A percentile compares a stretch with the other conserved stretches of the same genome.
Evolutionary conservation across 2,888 invertebrate species (phyloP).

Genomic region (Euzophera pinguis): DNA sequence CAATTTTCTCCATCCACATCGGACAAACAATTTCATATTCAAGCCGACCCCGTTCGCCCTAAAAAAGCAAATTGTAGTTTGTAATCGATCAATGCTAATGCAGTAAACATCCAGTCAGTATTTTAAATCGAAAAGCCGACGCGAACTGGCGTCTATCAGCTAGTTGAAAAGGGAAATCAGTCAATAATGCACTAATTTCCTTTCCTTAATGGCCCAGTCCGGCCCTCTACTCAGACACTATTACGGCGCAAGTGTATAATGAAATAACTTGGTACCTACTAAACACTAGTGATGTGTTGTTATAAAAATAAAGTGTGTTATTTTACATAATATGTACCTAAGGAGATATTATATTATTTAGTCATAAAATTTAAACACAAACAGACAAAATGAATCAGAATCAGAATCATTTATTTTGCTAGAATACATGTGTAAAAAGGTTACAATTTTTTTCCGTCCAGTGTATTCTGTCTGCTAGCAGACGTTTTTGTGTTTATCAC

Average conservation of each 20-base stretch:
- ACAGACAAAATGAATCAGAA: too few relatives aligned
- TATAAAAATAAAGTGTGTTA: too few relatives aligned
- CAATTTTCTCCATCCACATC: neutral
- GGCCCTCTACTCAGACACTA: constrained; percentile 55
- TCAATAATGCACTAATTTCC: constrained; percentile 80
- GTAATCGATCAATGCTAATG: constrained; percentile 46
- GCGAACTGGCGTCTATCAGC: constrained; percentile 55
- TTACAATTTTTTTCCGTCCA: too few relatives aligned
- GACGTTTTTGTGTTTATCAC: too few relatives aligned
- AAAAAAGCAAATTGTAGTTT: constrained; percentile 15
- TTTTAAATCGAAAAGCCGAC: constrained; percentile 63
- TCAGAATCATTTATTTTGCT: too few relatives aligned
- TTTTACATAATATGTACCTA: too few relatives aligned
- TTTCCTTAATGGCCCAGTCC: constrained; percentile 70
- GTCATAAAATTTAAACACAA: too few relatives aligned
- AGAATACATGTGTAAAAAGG: too few relatives aligned
- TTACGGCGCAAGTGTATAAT: constrained; percentile 33
- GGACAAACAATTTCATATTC: neutral
- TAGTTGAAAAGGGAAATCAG: constrained; percentile 77
- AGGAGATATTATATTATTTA: too few relatives aligned
- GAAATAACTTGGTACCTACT: constrained; percentile 11
- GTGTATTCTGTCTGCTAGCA: too few relatives aligned
- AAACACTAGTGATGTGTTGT: constrained; percentile 2
- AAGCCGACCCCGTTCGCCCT: neutral
- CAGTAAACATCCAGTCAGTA: constrained; percentile 48